Evolutionary conservation across 2,113 vertebrate genomes (phyloP).

Genomic region (Pao palembangensis): DNA sequence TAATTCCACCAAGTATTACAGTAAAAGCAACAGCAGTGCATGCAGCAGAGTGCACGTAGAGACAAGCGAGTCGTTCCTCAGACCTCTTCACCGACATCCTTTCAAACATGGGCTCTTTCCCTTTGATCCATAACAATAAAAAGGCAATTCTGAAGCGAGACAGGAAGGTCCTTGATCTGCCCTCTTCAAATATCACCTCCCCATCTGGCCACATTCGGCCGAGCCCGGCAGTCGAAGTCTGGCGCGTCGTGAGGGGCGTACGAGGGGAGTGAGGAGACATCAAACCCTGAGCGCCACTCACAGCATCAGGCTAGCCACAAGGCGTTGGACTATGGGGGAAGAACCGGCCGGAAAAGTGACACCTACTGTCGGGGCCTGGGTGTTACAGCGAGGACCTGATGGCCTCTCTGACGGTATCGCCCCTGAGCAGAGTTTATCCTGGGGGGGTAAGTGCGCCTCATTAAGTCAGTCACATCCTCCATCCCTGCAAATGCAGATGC

Average conservation of each 20-base stretch:
- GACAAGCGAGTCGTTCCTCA: slow-evolving; percentile 7
- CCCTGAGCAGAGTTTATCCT: slow-evolving; percentile 37
- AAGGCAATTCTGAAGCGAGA: slow-evolving; percentile 49
- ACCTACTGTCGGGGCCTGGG: slow-evolving; percentile 40
- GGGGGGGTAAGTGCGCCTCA: slow-evolving; percentile 55
- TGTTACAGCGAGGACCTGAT: slow-evolving; percentile 42
- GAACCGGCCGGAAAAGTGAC: slow-evolving; percentile 30
- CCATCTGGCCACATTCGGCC: slow-evolving; percentile 37
- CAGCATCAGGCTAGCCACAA: slow-evolving; percentile 38
- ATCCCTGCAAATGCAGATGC: slow-evolving; percentile 36
- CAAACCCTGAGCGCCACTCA: not conserved
- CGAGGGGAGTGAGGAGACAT: slow-evolving; percentile 1
- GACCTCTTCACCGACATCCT: slow-evolving; percentile 31
- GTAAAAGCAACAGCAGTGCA: not conserved
- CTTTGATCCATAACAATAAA: slow-evolving; percentile 54
- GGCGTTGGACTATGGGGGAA: slow-evolving; percentile 50
- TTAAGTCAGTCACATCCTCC: slow-evolving; percentile 35
- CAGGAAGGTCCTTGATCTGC: slow-evolving; percentile 41
- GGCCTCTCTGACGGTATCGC: slow-evolving; percentile 29
- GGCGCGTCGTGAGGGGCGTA: slow-evolving; percentile 8
- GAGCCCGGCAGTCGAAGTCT: slow-evolving; percentile 36
- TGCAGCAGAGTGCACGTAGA: not conserved
- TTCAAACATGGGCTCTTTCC: slow-evolving; percentile 20
- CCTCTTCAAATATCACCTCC: slow-evolving; percentile 53
- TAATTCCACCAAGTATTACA: not conserved